phyloP scores from a whole-genome alignment of 2,888 invertebrate genomes.

The Steinernema carpocapsae region DNA sequence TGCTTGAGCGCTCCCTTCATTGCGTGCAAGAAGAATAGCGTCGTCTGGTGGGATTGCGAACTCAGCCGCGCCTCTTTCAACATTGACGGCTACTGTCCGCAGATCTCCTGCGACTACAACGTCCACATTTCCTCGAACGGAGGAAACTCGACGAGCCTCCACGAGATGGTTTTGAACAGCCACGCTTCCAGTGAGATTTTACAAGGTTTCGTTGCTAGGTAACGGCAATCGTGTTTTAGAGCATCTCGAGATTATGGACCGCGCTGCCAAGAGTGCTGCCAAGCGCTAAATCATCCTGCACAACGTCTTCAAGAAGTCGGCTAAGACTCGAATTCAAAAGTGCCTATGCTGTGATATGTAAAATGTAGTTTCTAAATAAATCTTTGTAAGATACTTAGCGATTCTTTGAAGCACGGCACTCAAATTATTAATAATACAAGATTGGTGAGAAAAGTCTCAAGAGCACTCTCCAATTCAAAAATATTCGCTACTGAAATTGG shows the following conservation, averaged over 20 bases:
- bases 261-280: not conserved
- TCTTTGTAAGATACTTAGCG: too few relatives aligned
- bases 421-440: too few relatives aligned
- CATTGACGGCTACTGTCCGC: conserved; percentile 50
- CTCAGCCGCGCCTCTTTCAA: conserved; percentile 55
- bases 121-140: not conserved
- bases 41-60: conserved; percentile 56
- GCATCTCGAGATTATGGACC: not conserved
- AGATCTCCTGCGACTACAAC: conserved; percentile 36
- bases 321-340: too few relatives aligned
- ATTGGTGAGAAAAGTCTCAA: too few relatives aligned
- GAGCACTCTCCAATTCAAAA: too few relatives aligned
- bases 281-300: conserved; percentile 13
- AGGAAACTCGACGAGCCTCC: not conserved
- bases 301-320: too few relatives aligned
- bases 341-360: not conserved
- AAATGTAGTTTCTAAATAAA: not conserved
- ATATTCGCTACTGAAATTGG: too few relatives aligned
- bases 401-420: too few relatives aligned
- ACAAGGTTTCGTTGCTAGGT: not conserved
- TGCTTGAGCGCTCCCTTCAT: not conserved
- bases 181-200: not conserved
- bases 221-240: not conserved
- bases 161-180: not conserved
- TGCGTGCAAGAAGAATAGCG: not conserved